Evolutionary conservation across 2,888 invertebrate genomes (phyloP).

Genomic region (Icerya purchasi): DNA sequence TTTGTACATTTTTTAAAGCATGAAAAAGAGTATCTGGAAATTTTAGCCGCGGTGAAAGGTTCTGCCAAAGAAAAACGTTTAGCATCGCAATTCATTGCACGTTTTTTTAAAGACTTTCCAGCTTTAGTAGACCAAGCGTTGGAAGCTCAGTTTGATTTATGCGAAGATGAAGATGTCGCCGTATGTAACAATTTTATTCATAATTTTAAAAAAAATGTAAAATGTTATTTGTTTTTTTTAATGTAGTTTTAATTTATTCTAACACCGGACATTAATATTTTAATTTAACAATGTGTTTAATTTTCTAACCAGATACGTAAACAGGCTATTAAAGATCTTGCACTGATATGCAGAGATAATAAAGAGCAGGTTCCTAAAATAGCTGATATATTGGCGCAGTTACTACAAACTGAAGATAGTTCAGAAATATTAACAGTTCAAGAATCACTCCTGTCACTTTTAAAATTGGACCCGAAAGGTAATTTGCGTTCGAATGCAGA

Average conservation of each 20-base stretch:
- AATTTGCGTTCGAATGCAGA: too few relatives aligned
- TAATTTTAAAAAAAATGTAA: too few relatives aligned
- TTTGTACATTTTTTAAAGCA: constrained; percentile 42
- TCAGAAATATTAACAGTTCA: constrained; percentile 67
- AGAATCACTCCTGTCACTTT: constrained; percentile 53
- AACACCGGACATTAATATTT: not conserved
- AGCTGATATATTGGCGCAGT: constrained; percentile 75
- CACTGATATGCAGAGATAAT: constrained; percentile 63
- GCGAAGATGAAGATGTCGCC: constrained; percentile 81
- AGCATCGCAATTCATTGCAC: constrained; percentile 84
- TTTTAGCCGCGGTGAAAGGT: constrained; percentile 71
- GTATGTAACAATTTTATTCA: constrained; percentile 37
- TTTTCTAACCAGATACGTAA: constrained; percentile 61
- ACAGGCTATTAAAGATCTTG: constrained; percentile 80
- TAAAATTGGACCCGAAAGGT: constrained; percentile 49
- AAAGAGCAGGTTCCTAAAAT: constrained; percentile 66
- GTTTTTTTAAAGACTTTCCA: constrained; percentile 85
- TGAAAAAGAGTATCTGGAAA: constrained; percentile 66
- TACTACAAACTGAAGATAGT: constrained; percentile 67
- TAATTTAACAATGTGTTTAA: constrained; percentile 11
- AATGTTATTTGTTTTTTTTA: too few relatives aligned
- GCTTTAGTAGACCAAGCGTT: constrained; percentile 63
- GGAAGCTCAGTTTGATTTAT: constrained; percentile 78
- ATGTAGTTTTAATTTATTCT: too few relatives aligned
- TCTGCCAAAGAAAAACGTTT: constrained; percentile 73